Percentiles rank a stretch among this genome's conserved stretches.
These are phyloP conservation scores for Equus przewalskii DNA, from an alignment of 2,113 vertebrate species.

Conservation along the genomic window DNA sequence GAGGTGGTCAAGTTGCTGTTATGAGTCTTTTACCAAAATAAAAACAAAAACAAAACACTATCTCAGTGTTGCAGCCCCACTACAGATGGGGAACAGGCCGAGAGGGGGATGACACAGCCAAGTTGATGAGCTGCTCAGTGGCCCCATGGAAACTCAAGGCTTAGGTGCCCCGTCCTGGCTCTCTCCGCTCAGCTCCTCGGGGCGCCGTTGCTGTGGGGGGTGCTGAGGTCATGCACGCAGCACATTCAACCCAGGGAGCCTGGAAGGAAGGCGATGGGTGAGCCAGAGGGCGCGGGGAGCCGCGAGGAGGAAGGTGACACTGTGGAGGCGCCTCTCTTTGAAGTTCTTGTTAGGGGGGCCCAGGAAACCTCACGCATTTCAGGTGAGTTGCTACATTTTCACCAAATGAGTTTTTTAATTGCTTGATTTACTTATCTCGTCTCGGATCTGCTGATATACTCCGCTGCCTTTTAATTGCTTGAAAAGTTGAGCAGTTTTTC, in stretches of 20 bases:
- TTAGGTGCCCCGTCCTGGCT: not conserved
- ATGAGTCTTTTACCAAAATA: not conserved
- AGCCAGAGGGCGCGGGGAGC: not conserved
- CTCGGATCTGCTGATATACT: slow-evolving; percentile 91
- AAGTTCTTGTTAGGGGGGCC: not conserved
- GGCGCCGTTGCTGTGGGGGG: fast-evolving
- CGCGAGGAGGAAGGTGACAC: not conserved
- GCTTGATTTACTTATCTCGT: slow-evolving; percentile 90
- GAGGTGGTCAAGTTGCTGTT: not conserved
- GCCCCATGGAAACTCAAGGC: fast-evolving
- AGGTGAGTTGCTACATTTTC: slow-evolving; percentile 35
- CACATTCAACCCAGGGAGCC: too few relatives aligned
- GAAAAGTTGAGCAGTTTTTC: slow-evolving; percentile 92
- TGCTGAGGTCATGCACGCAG: not conserved
- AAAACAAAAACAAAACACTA: not conserved
- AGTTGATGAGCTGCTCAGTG: fast-evolving
- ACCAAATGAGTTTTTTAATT: slow-evolving; percentile 85
- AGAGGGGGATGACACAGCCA: fast-evolving
- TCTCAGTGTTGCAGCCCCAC: fast-evolving
- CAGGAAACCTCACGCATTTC: not conserved
- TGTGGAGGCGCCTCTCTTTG: fast-evolving
- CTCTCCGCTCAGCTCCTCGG: not conserved
- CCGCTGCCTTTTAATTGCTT: slow-evolving; percentile 92
- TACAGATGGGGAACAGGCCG: not conserved
- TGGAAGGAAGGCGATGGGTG: fast-evolving